Evolutionary conservation across 2,888 invertebrate genomes (phyloP).

Genomic region (Eupithecia exiguata): DNA sequence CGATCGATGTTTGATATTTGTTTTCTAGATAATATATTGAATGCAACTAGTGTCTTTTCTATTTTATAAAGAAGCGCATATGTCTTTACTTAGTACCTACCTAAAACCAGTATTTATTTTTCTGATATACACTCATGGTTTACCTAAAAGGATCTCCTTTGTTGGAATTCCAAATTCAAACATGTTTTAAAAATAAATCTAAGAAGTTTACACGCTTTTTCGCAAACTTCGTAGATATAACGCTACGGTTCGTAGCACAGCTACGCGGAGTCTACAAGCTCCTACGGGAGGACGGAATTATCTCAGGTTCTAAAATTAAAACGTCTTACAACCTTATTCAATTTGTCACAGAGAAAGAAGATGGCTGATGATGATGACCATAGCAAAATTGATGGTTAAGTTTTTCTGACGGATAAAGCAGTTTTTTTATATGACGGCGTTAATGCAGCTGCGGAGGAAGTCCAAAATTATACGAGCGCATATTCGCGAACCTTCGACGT

Average conservation of each 20-base stretch:
- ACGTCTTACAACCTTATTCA: background rate
- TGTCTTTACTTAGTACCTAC: too few relatives aligned
- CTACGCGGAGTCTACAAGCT: conserved; percentile 31
- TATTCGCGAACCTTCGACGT: conserved; percentile 34
- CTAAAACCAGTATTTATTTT: background rate
- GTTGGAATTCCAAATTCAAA: background rate
- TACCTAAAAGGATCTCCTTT: background rate
- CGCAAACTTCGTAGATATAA: conserved; percentile 1
- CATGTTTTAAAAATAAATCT: background rate
- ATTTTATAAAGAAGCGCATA: background rate
- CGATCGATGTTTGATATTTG: background rate
- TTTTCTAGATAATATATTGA: background rate
- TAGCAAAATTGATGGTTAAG: background rate
- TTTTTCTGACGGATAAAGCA: conserved; percentile 11
- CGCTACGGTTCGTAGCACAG: conserved; percentile 23
- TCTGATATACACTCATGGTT: background rate
- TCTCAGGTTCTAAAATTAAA: background rate
- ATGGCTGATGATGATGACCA: background rate
- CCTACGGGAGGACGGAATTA: conserved; percentile 25
- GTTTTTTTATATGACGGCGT: background rate
- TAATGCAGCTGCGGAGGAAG: conserved; percentile 16
- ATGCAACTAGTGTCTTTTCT: background rate
- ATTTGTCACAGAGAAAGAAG: background rate
- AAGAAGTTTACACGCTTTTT: conserved; percentile 7
- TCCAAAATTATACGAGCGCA: conserved; percentile 15